Percentiles rank a stretch among this genome's conserved stretches.
These are phyloP conservation scores for Lepidochitona cinerea DNA, from an alignment of 2,888 invertebrate species.

Conservation along the genomic window DNA sequence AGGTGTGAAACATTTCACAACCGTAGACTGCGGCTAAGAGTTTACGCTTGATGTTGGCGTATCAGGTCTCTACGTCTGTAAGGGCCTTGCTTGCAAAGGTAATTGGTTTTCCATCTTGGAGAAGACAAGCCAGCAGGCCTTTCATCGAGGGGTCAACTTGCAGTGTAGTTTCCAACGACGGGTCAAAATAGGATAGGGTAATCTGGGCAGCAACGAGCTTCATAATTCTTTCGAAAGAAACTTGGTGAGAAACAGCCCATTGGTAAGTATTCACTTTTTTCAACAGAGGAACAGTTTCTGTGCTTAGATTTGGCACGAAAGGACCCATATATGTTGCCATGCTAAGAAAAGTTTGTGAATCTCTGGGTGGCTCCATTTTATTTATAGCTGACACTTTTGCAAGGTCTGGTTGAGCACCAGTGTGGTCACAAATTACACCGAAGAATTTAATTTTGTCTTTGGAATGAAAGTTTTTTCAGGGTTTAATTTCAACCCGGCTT, in stretches of 20 bases:
- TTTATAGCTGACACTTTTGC: conserved; percentile 18
- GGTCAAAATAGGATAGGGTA: conserved; percentile 18
- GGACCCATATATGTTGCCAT: too few species aligned
- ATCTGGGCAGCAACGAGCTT: background rate
- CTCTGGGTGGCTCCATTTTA: conserved; percentile 20
- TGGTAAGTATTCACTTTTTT: conserved; percentile 13
- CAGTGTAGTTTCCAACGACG: background rate
- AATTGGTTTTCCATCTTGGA: conserved; percentile 22
- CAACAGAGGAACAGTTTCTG: conserved; percentile 20
- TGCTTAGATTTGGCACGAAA: too few species aligned
- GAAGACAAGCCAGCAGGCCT: conserved; percentile 26
- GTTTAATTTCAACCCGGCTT: conserved; percentile 6
- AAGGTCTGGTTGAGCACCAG: conserved; percentile 30
- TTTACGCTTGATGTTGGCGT: conserved; percentile 30
- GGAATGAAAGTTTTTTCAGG: too few species aligned
- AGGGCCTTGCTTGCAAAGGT: conserved; percentile 23
- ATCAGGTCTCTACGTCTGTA: conserved; percentile 17
- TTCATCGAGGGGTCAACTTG: conserved; percentile 18
- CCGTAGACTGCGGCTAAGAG: conserved; percentile 31
- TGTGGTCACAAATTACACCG: conserved; percentile 16
- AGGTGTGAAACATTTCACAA: conserved; percentile 22
- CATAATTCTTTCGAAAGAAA: too few species aligned
- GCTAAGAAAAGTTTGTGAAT: conserved; percentile 26
- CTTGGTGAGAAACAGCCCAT: conserved; percentile 24
- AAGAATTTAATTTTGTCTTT: conserved; percentile 27